phyloP scores from a whole-genome alignment of 2,113 vertebrate species.

The Argyrosomus japonicus region DNA sequence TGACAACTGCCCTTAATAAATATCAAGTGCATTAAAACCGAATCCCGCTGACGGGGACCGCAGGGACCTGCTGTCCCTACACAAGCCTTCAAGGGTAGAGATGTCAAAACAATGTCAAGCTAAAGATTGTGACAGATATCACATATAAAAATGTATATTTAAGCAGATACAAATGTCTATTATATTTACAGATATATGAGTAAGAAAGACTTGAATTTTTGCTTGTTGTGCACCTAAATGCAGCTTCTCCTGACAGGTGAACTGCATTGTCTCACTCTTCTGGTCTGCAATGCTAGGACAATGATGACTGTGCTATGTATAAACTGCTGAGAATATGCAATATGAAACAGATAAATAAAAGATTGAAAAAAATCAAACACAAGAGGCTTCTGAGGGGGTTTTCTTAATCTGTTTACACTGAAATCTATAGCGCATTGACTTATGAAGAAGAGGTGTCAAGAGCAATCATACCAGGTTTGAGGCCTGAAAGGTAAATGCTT shows the following conservation, averaged over 20 bases:
- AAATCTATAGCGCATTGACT: neutral
- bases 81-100: constrained; percentile 69
- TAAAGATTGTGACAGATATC: constrained; percentile 69
- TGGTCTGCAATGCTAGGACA: constrained; percentile 71
- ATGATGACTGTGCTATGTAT: constrained; percentile 79
- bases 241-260: constrained; percentile 67
- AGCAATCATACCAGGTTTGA: neutral
- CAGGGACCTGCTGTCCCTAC: constrained; percentile 57
- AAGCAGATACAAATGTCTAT: constrained; percentile 69
- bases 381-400: neutral
- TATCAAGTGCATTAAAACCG: constrained; percentile 92
- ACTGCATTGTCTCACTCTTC: constrained; percentile 62
- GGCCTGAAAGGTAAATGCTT: constrained; percentile 55
- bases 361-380: constrained; percentile 69
- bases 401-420: constrained; percentile 22
- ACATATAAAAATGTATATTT: constrained; percentile 69
- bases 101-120: constrained; percentile 67
- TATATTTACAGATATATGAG: constrained; percentile 73
- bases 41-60: constrained; percentile 52
- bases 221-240: constrained; percentile 80
- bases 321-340: constrained; percentile 81
- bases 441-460: neutral
- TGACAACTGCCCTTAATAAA: constrained; percentile 79
- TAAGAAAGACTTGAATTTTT: constrained; percentile 70
- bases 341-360: constrained; percentile 82